phyloP scores from a whole-genome alignment of 2,797 vertebrate species.

The Helostoma temminkii region DNA sequence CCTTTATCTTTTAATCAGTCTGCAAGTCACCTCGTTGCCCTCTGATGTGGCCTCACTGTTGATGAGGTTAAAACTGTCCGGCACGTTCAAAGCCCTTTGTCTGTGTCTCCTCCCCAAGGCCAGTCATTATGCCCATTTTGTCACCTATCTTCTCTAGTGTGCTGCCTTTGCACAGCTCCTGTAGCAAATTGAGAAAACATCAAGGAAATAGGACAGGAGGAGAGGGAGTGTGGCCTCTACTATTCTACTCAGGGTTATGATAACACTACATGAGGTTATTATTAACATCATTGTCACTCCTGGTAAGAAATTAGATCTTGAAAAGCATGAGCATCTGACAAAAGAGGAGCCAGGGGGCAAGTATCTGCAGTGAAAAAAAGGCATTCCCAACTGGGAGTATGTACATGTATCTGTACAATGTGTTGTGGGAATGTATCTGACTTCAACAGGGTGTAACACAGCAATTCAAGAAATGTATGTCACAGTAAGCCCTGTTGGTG shows the following conservation, averaged over 20 bases:
- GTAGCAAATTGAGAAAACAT: slow-evolving; percentile 55
- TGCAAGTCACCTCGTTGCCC: slow-evolving; percentile 38
- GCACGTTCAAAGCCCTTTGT: slow-evolving; percentile 51
- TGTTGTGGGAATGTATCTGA: slow-evolving; percentile 7
- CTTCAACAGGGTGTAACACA: slow-evolving; percentile 5
- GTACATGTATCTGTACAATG: slow-evolving; percentile 7
- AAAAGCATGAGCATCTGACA: slow-evolving; percentile 52
- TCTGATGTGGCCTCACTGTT: slow-evolving; percentile 36
- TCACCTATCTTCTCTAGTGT: slow-evolving; percentile 65
- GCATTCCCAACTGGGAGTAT: slow-evolving; percentile 10
- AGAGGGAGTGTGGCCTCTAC: slow-evolving; percentile 63
- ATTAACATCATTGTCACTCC: slow-evolving; percentile 69
- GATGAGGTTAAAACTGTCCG: slow-evolving; percentile 60
- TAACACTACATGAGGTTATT: slow-evolving; percentile 63
- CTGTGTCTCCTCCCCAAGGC: slow-evolving; percentile 53
- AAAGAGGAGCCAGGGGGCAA: slow-evolving; percentile 48
- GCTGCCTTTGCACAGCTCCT: slow-evolving; percentile 38
- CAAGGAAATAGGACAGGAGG: slow-evolving; percentile 59
- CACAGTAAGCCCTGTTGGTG: background rate
- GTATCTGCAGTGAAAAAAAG: slow-evolving; percentile 46
- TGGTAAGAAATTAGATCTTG: slow-evolving; percentile 68
- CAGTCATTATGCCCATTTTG: slow-evolving; percentile 79
- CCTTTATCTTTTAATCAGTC: slow-evolving; percentile 46
- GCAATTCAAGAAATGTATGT: background rate
- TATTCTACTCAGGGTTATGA: slow-evolving; percentile 54